Conservation (phyloP, 2,797 vertebrate genomes). For the Hipposideros larvatus region DNA sequence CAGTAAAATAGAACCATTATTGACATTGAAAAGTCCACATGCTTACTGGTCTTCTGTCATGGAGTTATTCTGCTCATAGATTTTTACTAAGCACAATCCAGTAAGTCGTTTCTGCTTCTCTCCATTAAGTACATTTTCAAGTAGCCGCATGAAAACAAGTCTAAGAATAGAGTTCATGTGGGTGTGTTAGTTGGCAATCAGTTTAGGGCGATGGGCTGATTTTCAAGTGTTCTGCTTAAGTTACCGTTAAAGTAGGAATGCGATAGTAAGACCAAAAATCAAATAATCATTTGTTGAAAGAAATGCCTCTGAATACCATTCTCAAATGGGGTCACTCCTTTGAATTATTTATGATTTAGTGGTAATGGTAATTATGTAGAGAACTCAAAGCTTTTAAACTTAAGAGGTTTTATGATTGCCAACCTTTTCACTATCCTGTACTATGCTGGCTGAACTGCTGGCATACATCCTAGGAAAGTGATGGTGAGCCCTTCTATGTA, state of each 20-base stretch:
- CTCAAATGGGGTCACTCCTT: neutral
- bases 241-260: neutral
- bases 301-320: neutral
- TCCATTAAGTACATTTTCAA: conserved; percentile 17
- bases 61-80: neutral
- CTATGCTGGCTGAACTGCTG: neutral
- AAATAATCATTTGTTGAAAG: conserved; percentile 11
- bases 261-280: neutral
- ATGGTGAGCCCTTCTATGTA: neutral
- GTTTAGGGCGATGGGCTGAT: neutral
- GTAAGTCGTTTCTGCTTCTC: neutral
- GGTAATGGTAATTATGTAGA: neutral
- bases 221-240: neutral
- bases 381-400: neutral
- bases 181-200: neutral
- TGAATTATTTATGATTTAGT: neutral
- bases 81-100: neutral
- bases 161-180: conserved; percentile 17
- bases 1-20: neutral
- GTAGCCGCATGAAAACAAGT: neutral
- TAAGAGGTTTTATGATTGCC: neutral
- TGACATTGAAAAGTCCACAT: neutral
- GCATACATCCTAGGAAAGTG: neutral
- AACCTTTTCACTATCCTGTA: neutral
- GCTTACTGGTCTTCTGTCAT: neutral